Conservation (phyloP, 2,113 vertebrate genomes). For the Serilophus lunatus region DNA sequence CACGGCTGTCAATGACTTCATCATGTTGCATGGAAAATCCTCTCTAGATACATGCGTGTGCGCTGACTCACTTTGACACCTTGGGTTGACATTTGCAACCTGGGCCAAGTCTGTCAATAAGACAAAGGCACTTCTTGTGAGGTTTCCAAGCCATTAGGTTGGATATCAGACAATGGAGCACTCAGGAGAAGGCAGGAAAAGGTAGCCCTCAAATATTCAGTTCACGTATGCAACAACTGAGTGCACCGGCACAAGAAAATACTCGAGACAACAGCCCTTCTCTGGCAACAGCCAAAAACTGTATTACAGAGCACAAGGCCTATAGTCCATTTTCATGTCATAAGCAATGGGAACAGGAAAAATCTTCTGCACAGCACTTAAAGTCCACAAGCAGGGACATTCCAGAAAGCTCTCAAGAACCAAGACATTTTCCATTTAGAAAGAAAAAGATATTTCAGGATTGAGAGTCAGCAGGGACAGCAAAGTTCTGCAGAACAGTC, state of each 20-base stretch:
- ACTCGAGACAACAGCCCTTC: background rate
- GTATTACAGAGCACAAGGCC: background rate
- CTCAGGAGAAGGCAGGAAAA: background rate
- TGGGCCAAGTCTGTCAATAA: background rate
- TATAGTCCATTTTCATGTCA: background rate
- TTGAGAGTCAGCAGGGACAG: background rate
- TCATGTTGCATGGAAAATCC: slow-evolving; percentile 29
- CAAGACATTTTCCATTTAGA: background rate
- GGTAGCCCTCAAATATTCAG: background rate
- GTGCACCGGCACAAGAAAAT: background rate
- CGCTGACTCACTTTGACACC: slow-evolving; percentile 46
- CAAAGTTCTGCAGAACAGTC: background rate
- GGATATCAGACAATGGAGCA: background rate
- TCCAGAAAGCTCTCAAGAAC: background rate
- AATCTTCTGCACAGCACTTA: background rate
- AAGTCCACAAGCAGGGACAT: background rate
- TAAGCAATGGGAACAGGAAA: background rate
- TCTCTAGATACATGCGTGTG: background rate
- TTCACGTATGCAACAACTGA: background rate
- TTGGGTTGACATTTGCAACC: slow-evolving; percentile 23
- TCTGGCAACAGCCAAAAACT: background rate
- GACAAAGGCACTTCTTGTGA: slow-evolving; percentile 25
- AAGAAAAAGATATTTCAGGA: background rate
- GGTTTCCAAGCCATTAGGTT: background rate
- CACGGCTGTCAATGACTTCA: slow-evolving; percentile 8